Base-by-base conservation (phyloP, 2,797 vertebrate genomes). In the Pampus argenteus region DNA sequence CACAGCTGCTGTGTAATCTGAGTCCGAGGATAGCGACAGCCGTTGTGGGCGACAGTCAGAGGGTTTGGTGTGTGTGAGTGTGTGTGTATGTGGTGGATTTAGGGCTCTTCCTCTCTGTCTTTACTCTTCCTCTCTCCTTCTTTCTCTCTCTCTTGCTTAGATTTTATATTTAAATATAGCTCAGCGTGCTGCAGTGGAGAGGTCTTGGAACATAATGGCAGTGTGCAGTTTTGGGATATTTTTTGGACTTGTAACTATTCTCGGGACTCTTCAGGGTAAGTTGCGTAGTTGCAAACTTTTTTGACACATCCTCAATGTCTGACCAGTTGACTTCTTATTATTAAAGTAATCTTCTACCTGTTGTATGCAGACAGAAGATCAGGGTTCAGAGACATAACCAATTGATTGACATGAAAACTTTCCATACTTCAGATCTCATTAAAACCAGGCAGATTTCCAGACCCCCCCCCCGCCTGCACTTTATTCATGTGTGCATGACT, bases 1-100 rank as follows among this genome's bases (percentile, higher is more conserved):
- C 88, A 67, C 86, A 92, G 91, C 89, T 90, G 91, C 87, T 84
- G 66, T 93, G 95, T 90, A 95, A 95, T 79, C 81, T 49, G 94
- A 95, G 87, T 44, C 40, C 89, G 69, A 7, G 68, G 76, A 77
- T 56, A 84, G 89, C 76, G 60, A 94, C 94, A 94, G 94, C 92
- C 83, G 94, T 83, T 77, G 60, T 76, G 87, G 86, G 86, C 57
- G 71, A 85, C 85, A 86, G 82, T 77, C 81, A 45, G 76, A 79
- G 86, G 55, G 50, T 72, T 86, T 78, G 79, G 76, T 83, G 52
- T 44, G 15, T 3, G 69, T n/a, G n/a, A n/a, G 55, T 31, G 29
- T 31, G 29, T 4, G 29, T 4, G 8, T 36, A 10, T 4, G 68
- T 66, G 66, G 40, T 76, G 84, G 88, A 84, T 87, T 90, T 84